Evolutionary conservation across 2,113 vertebrate species (phyloP).

Genomic region (Thymallus thymallus): DNA sequence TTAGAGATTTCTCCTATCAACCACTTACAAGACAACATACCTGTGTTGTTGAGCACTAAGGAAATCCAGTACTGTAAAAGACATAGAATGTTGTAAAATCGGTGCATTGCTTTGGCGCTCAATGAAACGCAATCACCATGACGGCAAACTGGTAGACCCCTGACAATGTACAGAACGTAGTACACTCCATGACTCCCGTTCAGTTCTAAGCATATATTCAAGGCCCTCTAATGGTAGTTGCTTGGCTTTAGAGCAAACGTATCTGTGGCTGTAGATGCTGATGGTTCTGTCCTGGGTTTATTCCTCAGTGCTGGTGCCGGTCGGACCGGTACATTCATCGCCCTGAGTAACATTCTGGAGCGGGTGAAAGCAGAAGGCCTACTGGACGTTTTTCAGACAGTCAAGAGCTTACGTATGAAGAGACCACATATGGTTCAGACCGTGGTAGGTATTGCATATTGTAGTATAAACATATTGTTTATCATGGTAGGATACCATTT

Average conservation of each 20-base stretch:
- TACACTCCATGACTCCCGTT: no score
- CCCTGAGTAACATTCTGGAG: constrained; percentile 96
- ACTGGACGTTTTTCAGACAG: constrained; percentile 95
- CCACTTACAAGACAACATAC: background rate
- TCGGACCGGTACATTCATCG: constrained; percentile 94
- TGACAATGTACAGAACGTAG: no score
- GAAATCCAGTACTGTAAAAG: no score
- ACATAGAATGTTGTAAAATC: no score
- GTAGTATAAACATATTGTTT: background rate
- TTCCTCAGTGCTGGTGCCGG: constrained; percentile 88
- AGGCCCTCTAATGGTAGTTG: no score
- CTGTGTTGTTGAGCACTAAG: background rate
- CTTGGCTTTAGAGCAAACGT: no score
- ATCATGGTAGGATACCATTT: background rate
- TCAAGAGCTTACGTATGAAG: constrained; percentile 97
- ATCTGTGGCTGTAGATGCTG: constrained; percentile 1
- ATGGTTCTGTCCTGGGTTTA: constrained; percentile 23
- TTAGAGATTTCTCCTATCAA: no score
- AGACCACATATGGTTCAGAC: constrained; percentile 99
- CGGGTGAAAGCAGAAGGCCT: constrained; percentile 96
- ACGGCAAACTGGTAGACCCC: no score
- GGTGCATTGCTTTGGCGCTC: no score
- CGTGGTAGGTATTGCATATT: constrained; percentile 77
- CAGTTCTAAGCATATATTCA: no score
- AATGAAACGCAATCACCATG: no score